Percentiles rank a stretch among this genome's conserved stretches.
phyloP scores from a whole-genome alignment of 2,797 vertebrate species.

The Diceros bicornis region DNA sequence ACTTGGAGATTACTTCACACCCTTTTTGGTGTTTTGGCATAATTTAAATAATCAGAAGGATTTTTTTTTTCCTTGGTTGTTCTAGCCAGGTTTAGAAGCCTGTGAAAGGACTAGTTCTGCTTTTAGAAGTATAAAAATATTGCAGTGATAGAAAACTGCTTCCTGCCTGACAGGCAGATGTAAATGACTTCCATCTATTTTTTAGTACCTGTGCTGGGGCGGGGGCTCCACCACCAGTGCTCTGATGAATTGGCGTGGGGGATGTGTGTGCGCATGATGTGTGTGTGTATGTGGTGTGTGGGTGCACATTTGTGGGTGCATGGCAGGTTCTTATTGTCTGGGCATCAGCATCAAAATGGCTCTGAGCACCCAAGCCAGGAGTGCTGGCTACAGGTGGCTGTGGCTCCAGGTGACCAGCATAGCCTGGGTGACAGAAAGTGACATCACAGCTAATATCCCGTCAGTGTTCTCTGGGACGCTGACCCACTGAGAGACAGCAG shows the following conservation, averaged over 20 bases:
- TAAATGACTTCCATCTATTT: conserved; percentile 49
- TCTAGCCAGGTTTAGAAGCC: conserved; percentile 68
- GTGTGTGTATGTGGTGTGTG: not conserved
- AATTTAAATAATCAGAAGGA: not conserved
- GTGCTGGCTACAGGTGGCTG: not conserved
- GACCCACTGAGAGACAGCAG: not conserved
- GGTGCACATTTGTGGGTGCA: not conserved
- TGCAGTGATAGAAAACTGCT: conserved; percentile 71
- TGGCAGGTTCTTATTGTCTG: not conserved
- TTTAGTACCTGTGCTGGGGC: not conserved
- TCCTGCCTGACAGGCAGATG: conserved; percentile 64
- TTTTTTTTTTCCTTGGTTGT: conserved; percentile 53
- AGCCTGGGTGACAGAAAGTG: not conserved
- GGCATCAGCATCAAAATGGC: not conserved
- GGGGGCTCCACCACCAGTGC: conserved; percentile 60
- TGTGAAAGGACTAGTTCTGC: conserved; percentile 78
- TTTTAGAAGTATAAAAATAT: conserved; percentile 78
- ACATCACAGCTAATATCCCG: rapidly evolving
- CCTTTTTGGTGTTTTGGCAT: not conserved
- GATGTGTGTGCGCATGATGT: rapidly evolving
- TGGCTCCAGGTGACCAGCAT: rapidly evolving
- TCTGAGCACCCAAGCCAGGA: rapidly evolving
- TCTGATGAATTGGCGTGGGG: not conserved
- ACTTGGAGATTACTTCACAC: not conserved
- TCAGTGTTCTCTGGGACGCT: not conserved